A percentile compares a stretch with the other conserved stretches of the same genome.
Evolutionary conservation across 2,113 vertebrate species (phyloP).

Genomic region (Myanophis thanlyinensis): DNA sequence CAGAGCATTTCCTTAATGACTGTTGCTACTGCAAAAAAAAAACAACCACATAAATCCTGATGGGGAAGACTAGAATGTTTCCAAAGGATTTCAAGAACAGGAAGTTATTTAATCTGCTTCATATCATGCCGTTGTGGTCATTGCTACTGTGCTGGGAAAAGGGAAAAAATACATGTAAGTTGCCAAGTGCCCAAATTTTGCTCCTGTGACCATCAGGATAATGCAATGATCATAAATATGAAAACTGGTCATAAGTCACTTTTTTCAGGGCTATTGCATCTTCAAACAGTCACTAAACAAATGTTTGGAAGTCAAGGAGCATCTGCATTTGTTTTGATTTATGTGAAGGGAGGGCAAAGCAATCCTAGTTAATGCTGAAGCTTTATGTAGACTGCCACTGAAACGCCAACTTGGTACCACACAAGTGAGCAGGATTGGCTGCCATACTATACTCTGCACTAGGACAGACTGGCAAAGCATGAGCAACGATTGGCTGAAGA

Average conservation of each 20-base stretch:
- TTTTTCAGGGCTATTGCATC: too few relatives aligned
- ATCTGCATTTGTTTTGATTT: neutral
- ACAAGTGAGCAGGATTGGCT: neutral
- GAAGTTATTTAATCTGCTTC: neutral
- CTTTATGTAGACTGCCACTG: neutral
- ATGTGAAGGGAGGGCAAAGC: neutral
- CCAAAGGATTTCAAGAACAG: too few relatives aligned
- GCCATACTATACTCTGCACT: neutral
- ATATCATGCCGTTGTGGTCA: neutral
- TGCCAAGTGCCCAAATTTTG: too few relatives aligned
- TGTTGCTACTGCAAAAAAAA: neutral
- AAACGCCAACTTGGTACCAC: neutral
- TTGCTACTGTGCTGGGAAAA: neutral
- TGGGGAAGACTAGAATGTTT: too few relatives aligned
- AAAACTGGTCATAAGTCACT: too few relatives aligned
- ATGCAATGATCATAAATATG: too few relatives aligned
- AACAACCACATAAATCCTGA: too few relatives aligned
- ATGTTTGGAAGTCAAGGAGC: too few relatives aligned
- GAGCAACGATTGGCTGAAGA: neutral
- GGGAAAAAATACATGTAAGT: neutral
- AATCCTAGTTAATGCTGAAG: neutral
- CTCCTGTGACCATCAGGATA: too few relatives aligned
- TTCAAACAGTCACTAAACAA: too few relatives aligned
- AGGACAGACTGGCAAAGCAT: neutral
- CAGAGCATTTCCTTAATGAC: neutral